Percentiles rank a stretch among this genome's conserved stretches.
Conservation (phyloP, 2,888 invertebrate genomes). For the Metacarcinus magister region DNA sequence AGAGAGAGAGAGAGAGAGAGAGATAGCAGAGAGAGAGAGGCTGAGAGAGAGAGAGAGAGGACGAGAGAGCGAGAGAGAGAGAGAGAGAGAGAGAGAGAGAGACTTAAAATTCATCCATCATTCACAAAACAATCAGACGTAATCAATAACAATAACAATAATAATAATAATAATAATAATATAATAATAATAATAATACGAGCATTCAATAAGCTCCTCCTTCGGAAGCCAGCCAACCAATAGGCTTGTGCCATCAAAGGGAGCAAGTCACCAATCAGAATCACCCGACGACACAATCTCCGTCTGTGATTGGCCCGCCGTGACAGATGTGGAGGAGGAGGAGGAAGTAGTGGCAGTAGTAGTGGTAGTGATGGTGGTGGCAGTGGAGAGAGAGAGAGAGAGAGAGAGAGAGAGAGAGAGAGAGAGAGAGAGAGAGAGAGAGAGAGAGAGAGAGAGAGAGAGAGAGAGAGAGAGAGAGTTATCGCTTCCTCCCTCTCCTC, state of each 20-base stretch:
- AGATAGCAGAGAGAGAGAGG: no score
- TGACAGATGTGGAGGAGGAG: conserved; percentile 26
- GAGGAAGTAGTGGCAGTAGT: neutral
- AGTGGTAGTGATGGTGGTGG: neutral
- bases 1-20: neutral
- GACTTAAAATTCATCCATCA: neutral
- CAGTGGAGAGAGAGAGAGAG: neutral
- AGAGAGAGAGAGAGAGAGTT: conserved; percentile 16
- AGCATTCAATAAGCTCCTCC: neutral
- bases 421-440: neutral
- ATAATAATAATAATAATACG: neutral
- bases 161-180: neutral
- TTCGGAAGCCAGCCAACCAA: neutral
- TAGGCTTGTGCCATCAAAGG: neutral
- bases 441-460: neutral
- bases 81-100: neutral
- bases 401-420: neutral
- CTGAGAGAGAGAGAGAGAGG: no score
- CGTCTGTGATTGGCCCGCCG: conserved; percentile 35
- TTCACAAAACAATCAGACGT: neutral
- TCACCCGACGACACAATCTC: conserved; percentile 35
- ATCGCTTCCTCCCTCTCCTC: neutral
- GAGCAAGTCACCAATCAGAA: conserved; percentile 17
- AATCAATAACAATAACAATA: neutral
- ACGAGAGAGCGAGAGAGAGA: neutral